A percentile compares a stretch with the other conserved stretches of the same genome.
phyloP scores from a whole-genome alignment of 2,113 vertebrate genomes.

The Tyto alba region DNA sequence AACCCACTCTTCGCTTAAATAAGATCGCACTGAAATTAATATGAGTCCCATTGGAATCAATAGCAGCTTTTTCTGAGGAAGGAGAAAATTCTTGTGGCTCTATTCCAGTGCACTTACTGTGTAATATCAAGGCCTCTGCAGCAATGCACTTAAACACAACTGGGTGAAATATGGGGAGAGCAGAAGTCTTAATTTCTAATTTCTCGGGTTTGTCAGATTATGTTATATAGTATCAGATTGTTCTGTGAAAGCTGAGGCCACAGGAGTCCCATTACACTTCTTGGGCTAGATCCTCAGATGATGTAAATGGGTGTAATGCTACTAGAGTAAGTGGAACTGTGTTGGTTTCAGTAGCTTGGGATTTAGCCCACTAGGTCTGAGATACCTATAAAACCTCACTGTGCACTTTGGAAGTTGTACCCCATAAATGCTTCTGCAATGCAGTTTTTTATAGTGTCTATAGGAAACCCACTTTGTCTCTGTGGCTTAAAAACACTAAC shows the following conservation, averaged over 20 bases:
- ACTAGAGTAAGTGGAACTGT: background rate
- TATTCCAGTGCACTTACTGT: background rate
- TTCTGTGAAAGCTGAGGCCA: slow-evolving; percentile 41
- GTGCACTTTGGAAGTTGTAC: background rate
- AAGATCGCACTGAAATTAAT: background rate
- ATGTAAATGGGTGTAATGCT: slow-evolving; percentile 1
- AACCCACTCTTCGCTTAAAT: background rate
- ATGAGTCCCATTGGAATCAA: background rate
- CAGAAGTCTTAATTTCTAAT: slow-evolving; percentile 30
- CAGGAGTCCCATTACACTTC: slow-evolving; percentile 19
- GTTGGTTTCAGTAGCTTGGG: background rate
- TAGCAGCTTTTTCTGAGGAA: background rate
- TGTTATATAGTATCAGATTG: slow-evolving; percentile 18
- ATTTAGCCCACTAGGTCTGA: slow-evolving; percentile 7
- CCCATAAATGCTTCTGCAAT: background rate
- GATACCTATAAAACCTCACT: slow-evolving; percentile 33
- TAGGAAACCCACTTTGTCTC: background rate
- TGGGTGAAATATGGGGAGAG: slow-evolving; percentile 26
- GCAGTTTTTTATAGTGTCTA: slow-evolving; percentile 11
- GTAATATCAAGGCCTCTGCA: background rate
- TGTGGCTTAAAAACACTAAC: background rate
- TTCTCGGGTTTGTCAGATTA: slow-evolving; percentile 31
- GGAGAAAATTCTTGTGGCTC: background rate
- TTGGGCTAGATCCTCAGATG: background rate
- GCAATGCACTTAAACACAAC: background rate